Evolutionary conservation across 2,797 vertebrate species (phyloP).

Genomic region (Poliocrania exsul): DNA sequence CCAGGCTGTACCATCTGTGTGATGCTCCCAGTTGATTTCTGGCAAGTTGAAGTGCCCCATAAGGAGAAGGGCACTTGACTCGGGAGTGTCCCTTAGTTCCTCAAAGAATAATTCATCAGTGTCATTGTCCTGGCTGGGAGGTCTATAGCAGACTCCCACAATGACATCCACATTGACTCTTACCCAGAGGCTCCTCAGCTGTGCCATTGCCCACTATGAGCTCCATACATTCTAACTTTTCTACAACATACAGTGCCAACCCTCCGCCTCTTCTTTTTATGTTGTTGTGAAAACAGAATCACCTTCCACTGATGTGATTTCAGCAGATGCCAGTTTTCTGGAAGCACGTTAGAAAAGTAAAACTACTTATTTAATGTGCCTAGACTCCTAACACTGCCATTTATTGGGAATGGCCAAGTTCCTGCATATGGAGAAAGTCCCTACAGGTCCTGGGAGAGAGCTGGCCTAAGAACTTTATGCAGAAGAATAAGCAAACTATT

Average conservation of each 20-base stretch:
- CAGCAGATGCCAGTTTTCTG: background rate
- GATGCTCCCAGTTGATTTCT: background rate
- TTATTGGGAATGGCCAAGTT: background rate
- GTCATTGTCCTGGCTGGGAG: background rate
- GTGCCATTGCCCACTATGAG: background rate
- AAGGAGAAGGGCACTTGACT: background rate
- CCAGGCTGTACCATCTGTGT: background rate
- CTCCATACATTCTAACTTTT: background rate
- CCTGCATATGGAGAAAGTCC: background rate
- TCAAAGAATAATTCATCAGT: background rate
- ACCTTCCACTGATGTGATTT: background rate
- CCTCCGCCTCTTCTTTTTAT: background rate
- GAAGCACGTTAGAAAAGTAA: background rate
- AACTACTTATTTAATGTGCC: background rate
- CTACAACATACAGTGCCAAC: background rate
- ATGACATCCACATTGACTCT: background rate
- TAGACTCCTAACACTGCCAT: background rate
- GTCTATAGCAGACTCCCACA: background rate
- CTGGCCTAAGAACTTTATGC: background rate
- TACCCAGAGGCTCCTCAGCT: background rate
- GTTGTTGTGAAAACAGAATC: background rate
- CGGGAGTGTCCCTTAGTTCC: background rate
- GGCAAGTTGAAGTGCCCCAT: background rate
- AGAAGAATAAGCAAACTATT: constrained; percentile 54
- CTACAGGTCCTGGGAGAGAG: constrained; percentile 17